Percentiles rank a stretch among this genome's conserved stretches.
These are phyloP conservation scores for Piprites chloris DNA, from an alignment of 2,113 vertebrate species.

Conservation along the genomic window DNA sequence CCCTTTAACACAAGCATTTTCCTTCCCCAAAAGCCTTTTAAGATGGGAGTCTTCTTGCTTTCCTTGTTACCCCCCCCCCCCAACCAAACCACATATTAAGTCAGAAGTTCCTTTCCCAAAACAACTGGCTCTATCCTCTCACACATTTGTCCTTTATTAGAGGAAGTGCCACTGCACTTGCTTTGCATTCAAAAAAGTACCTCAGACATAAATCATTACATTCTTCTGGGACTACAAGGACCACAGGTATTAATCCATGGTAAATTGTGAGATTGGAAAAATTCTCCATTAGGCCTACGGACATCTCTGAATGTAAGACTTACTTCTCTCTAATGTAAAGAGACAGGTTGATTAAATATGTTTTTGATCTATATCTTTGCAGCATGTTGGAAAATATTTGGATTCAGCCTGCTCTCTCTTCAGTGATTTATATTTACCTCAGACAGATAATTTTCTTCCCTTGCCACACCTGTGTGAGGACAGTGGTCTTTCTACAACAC, in stretches of 20 bases:
- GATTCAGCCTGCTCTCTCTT: neutral
- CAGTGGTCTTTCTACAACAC: neutral
- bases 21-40: neutral
- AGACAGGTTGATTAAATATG: neutral
- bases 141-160: neutral
- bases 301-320: neutral
- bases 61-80: fast-evolving
- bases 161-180: neutral
- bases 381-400: neutral
- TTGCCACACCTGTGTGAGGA: neutral
- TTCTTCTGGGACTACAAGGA: neutral
- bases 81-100: neutral
- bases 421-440: neutral
- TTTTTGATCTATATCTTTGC: neutral
- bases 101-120: neutral
- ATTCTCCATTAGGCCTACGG: neutral
- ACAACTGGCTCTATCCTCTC: neutral
- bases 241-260: neutral
- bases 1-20: neutral
- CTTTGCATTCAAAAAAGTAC: neutral
- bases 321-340: neutral
- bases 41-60: neutral
- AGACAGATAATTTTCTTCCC: neutral
- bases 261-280: neutral
- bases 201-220: neutral